Evolutionary conservation across 2,888 invertebrate species (phyloP), one percentile per base, ranked within the genome.

Genomic region (Drosophila merina): DNA sequence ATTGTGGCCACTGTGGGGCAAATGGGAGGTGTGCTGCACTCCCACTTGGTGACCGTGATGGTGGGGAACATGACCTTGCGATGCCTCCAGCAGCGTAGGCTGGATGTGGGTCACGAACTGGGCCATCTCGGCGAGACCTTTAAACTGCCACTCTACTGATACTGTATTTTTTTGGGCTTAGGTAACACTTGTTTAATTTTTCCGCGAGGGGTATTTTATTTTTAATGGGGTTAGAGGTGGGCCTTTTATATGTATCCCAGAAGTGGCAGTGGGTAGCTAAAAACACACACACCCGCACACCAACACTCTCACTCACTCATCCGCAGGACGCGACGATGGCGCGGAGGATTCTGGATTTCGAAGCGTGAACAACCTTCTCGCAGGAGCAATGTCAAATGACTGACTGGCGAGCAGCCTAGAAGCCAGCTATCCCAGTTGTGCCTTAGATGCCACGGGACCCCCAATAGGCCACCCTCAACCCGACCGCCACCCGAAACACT

Each of bases 31-130:
- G 79, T 92, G 92, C 73, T 90, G 91, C 55, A 91, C 76, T 70
- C 91, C 91, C 63, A 92, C 91, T 80, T 93, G 92, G 81, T 92
- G 92, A 60, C 92, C 91, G 86, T 93, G 93, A 81, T 93, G 93
- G 59, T 93, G 93, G 52, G 92, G 90, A 76, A 93, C 92, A 90
- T 93, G 93, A 77, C 91, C 91, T 89, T 93, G 93, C 44, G 93
- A 93, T 26, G 94, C 93, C 89, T 93, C 93, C 88, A 93, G 89
- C 89, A 93, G 89, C 28, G 93, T 93, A 38, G 93, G 93, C 88
- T 93, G 93, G 77, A 94, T 93, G 80, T 93, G 93, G 50, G 93
- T 93, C 67, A 93, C 93, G 87, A 93, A 93, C 89, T 93, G 93
- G 76, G 93, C 93, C 93, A 93, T 93, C 67, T 62, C 47, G 40